Evolutionary conservation across 2,113 vertebrate species (phyloP).

Genomic region (Cyanoderma ruficeps): DNA sequence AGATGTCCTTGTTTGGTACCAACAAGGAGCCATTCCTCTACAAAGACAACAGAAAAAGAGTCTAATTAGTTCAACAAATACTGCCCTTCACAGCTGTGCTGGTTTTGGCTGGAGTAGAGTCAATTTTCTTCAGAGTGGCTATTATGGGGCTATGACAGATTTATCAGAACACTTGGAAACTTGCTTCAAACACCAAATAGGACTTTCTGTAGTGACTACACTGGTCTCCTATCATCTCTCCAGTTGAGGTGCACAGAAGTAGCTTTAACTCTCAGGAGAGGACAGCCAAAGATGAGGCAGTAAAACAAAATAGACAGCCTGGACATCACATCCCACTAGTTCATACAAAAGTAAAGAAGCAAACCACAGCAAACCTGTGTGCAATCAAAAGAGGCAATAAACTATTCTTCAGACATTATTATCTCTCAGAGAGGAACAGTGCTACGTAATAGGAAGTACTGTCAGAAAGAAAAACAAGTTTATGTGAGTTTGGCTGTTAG

Average conservation of each 20-base stretch:
- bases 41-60: not conserved
- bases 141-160: not conserved
- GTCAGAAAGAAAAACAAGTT: not conserved
- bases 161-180: not conserved
- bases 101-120: not conserved
- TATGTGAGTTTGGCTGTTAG: accelerated
- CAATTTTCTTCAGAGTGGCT: not conserved
- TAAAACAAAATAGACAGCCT: not conserved
- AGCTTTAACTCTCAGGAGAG: not conserved
- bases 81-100: not conserved
- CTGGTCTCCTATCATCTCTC: not conserved
- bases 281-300: not conserved
- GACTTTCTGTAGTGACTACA: not conserved
- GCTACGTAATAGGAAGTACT: not conserved
- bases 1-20: conserved; percentile 98
- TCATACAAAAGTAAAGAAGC: not conserved
- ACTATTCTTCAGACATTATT: not conserved
- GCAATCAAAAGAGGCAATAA: not conserved
- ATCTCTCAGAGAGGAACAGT: not conserved
- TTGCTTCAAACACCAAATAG: not conserved
- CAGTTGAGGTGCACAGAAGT: not conserved
- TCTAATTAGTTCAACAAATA: not conserved
- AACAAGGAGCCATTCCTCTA: conserved; percentile 98
- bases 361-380: not conserved
- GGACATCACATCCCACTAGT: not conserved